phyloP scores from a whole-genome alignment of 1,140 invertebrate genomes.

The Drosophila ambigua region DNA sequence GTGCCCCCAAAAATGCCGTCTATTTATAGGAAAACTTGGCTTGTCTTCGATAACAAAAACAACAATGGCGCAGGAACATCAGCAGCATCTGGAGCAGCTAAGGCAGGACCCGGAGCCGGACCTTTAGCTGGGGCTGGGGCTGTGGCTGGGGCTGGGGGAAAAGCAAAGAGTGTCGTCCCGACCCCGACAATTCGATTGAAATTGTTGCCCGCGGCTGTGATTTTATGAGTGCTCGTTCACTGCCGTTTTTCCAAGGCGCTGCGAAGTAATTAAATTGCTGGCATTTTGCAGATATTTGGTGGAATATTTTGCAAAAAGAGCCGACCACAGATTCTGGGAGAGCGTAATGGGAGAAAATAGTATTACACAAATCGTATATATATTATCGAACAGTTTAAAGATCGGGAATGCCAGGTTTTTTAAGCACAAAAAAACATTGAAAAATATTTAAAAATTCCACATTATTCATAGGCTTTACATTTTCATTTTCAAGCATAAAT shows the following conservation, averaged over 20 bases:
- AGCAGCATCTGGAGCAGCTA: no score
- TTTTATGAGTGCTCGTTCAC: constrained; percentile 64
- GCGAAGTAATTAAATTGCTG: constrained; percentile 75
- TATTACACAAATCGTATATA: no score
- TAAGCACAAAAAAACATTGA: no score
- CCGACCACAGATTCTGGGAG: constrained; percentile 35
- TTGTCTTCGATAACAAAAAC: constrained; percentile 67
- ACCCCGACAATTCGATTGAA: constrained; percentile 71
- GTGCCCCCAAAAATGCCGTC: constrained; percentile 45
- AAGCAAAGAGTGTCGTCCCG: constrained; percentile 33
- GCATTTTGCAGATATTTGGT: constrained; percentile 53
- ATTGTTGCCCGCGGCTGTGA: constrained; percentile 73
- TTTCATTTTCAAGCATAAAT: no score
- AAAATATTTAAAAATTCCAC: no score
- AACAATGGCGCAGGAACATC: neutral
- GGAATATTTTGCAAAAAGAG: constrained; percentile 48
- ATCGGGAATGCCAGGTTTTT: no score
- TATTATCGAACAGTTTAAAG: no score
- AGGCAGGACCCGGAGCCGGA: neutral
- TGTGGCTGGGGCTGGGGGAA: neutral
- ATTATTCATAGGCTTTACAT: no score
- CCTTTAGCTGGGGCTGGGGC: no score
- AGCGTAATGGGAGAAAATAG: constrained; percentile 1
- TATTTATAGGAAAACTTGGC: constrained; percentile 73
- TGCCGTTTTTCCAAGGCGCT: constrained; percentile 50